These are phyloP conservation scores for Sialis fuliginosa DNA, from an alignment of 2,888 invertebrate genomes.

Conservation along the genomic window DNA sequence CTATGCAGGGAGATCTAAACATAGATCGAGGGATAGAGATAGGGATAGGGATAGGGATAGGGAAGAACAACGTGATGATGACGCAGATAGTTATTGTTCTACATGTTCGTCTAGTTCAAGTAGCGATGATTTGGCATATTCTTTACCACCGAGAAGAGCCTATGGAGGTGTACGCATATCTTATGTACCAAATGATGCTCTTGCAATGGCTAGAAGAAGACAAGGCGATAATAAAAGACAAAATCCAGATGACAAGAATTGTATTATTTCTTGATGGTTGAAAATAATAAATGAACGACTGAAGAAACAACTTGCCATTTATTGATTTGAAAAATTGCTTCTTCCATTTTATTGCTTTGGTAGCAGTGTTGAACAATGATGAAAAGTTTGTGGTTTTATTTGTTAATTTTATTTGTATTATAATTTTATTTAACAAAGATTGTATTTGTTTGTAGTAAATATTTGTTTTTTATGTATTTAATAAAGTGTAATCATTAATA, in stretches of 20 bases:
- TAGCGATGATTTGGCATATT: slow-evolving; percentile 75
- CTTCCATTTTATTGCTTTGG: too few relatives aligned
- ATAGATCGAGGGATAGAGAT: slow-evolving; percentile 19
- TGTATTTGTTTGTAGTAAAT: too few relatives aligned
- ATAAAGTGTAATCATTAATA: too few relatives aligned
- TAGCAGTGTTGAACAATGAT: too few relatives aligned
- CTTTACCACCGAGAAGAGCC: slow-evolving; percentile 63
- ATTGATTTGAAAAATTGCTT: too few relatives aligned
- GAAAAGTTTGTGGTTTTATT: too few relatives aligned
- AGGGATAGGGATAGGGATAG: slow-evolving; percentile 17
- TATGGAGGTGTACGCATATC: slow-evolving; percentile 81
- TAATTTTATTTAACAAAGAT: too few relatives aligned
- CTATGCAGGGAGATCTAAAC: slow-evolving; percentile 29
- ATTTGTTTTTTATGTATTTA: too few relatives aligned
- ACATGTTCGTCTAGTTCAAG: slow-evolving; percentile 77
- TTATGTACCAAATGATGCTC: slow-evolving; percentile 82
- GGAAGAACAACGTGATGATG: slow-evolving; percentile 33
- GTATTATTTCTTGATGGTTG: slow-evolving; percentile 63
- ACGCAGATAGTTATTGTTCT: slow-evolving; percentile 68
- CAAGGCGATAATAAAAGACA: slow-evolving; percentile 23
- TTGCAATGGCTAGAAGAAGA: slow-evolving; percentile 62
- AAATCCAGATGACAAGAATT: slow-evolving; percentile 59
- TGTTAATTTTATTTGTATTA: too few relatives aligned
- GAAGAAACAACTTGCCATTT: background rate
- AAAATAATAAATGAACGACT: background rate